phyloP scores from a whole-genome alignment of 2,113 vertebrate genomes.

The Dasypus novemcinctus region DNA sequence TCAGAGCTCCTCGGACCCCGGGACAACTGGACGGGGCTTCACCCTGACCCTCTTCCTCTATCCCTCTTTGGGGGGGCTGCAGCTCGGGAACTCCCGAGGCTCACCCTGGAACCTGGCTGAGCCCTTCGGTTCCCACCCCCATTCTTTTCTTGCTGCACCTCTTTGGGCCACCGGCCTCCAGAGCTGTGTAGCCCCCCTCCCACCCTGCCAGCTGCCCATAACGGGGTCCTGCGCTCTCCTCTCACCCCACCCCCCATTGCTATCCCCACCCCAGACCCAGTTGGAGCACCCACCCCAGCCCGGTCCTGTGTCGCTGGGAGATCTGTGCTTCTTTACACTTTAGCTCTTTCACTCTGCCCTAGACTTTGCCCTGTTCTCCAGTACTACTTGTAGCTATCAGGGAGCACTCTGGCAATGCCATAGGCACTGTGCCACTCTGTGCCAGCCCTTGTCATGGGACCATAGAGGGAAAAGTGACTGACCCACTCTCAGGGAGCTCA shows the following conservation, averaged over 20 bases:
- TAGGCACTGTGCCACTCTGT: not conserved
- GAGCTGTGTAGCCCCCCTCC: not conserved
- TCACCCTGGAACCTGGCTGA: not conserved
- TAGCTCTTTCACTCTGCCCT: not conserved
- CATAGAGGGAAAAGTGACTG: not conserved
- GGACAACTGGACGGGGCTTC: not conserved
- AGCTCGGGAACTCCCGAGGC: not conserved
- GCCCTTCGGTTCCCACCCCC: not conserved
- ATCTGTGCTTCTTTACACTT: not conserved
- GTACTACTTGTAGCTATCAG: not conserved
- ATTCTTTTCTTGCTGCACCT: not conserved
- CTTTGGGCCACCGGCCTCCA: not conserved
- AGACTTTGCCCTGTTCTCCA: constrained; percentile 13
- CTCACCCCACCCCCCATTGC: too few species aligned
- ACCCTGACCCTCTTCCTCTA: not conserved
- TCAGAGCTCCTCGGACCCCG: not conserved
- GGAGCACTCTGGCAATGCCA: not conserved
- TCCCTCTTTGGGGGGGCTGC: not conserved
- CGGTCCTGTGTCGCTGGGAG: not conserved
- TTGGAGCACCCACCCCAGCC: not conserved
- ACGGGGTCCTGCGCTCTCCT: not conserved
- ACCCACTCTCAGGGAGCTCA: not conserved
- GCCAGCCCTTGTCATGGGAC: not conserved
- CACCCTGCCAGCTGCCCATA: not conserved
- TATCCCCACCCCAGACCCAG: fast-evolving